Evolutionary conservation across 2,888 invertebrate genomes (phyloP).

Genomic region (Cacoxenus indagator): DNA sequence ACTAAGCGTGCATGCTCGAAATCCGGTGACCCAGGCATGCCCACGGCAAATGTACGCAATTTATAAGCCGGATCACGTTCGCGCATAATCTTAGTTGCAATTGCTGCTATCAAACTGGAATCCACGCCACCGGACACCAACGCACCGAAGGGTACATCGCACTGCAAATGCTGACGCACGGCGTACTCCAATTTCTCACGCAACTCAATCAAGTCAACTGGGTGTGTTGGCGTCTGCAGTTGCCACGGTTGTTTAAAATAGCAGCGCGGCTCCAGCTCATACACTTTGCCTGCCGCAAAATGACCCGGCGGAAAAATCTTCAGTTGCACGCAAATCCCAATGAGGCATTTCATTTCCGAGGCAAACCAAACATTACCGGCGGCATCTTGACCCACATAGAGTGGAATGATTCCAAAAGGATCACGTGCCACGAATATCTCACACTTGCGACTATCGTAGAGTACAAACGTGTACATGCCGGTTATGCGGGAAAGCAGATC

Average conservation of each 20-base stretch:
- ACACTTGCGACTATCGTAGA: slow-evolving; percentile 56
- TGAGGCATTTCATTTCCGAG: slow-evolving; percentile 66
- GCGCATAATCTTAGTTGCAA: slow-evolving; percentile 58
- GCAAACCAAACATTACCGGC: slow-evolving; percentile 60
- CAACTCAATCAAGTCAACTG: slow-evolving; percentile 48
- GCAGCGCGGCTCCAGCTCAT: slow-evolving; percentile 42
- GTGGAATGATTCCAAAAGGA: slow-evolving; percentile 66
- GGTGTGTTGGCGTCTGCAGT: slow-evolving; percentile 40
- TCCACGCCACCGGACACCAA: slow-evolving; percentile 65
- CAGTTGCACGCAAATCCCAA: slow-evolving; percentile 51
- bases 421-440: slow-evolving; percentile 60
- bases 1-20: slow-evolving; percentile 86
- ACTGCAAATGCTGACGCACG: slow-evolving; percentile 64
- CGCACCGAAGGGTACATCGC: slow-evolving; percentile 63
- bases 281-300: slow-evolving; percentile 46
- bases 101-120: slow-evolving; percentile 64
- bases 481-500: slow-evolving; percentile 56
- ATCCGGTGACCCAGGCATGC: slow-evolving; percentile 91
- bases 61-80: slow-evolving; percentile 47
- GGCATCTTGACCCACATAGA: slow-evolving; percentile 59
- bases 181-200: slow-evolving; percentile 52
- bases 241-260: slow-evolving; percentile 57
- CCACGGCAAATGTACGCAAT: slow-evolving; percentile 85
- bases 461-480: slow-evolving; percentile 67
- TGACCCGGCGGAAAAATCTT: slow-evolving; percentile 60